Conservation (phyloP, 2,888 invertebrate species). For the Agonopterix subpropinquella region DNA sequence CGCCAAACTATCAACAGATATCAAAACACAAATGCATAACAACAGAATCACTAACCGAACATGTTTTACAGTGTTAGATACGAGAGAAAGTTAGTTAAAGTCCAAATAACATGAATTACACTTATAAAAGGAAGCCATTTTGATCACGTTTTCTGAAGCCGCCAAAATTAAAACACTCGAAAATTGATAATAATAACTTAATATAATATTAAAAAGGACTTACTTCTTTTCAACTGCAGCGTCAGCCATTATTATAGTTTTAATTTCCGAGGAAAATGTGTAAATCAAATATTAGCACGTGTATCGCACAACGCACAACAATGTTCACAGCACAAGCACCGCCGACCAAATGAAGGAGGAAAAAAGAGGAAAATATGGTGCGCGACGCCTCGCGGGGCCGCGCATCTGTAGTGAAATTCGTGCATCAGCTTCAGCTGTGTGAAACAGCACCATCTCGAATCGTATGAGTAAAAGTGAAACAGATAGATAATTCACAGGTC, state of each 20-base stretch:
- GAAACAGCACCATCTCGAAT: constrained; percentile 26
- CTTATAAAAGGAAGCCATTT: constrained; percentile 73
- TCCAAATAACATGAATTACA: constrained; percentile 36
- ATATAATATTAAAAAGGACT: constrained; percentile 52
- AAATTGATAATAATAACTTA: constrained; percentile 15
- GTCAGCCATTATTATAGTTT: constrained; percentile 78
- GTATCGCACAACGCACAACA: constrained; percentile 55
- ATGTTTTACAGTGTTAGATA: no score
- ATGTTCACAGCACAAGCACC: constrained; percentile 70
- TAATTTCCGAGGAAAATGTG: constrained; percentile 30
- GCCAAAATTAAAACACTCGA: constrained; percentile 51
- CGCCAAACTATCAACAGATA: constrained; percentile 28
- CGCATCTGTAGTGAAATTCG: constrained; percentile 42
- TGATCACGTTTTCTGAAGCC: constrained; percentile 67
- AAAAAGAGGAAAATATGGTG: constrained; percentile 55
- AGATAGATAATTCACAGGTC: constrained; percentile 22
- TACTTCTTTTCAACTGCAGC: constrained; percentile 81
- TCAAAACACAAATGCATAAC: constrained; percentile 19
- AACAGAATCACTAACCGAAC: background rate
- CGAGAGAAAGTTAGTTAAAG: constrained; percentile 9
- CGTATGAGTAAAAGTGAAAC: constrained; percentile 32
- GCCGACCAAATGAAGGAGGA: constrained; percentile 68
- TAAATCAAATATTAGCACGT: constrained; percentile 55
- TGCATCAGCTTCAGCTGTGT: constrained; percentile 36
- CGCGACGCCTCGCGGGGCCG: constrained; percentile 51